Conservation (phyloP, 2,113 vertebrate genomes). For the Coracopsis vasa region DNA sequence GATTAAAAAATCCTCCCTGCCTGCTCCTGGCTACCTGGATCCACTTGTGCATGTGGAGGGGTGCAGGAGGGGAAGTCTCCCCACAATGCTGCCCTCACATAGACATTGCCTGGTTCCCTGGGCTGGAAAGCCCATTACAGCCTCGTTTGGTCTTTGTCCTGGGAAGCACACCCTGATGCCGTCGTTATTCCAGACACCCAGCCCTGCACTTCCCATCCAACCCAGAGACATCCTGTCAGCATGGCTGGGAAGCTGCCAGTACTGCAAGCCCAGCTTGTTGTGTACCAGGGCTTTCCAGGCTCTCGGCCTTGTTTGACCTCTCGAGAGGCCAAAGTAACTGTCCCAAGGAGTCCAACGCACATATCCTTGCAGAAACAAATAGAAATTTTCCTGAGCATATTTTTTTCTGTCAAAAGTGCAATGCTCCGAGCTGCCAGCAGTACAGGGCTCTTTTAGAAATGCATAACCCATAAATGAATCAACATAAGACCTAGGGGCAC, state of each 20-base stretch:
- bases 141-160: neutral
- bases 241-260: neutral
- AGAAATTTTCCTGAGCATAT: neutral
- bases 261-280: neutral
- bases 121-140: neutral
- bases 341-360: neutral
- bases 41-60: fast-evolving
- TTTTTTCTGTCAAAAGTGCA: neutral
- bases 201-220: neutral
- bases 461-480: neutral
- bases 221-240: neutral
- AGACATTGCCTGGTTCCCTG: neutral
- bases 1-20: neutral
- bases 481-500: neutral
- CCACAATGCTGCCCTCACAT: fast-evolving
- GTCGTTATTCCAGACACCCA: neutral
- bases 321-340: neutral
- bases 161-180: neutral
- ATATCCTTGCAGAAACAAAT: neutral
- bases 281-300: neutral
- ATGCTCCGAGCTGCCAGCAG: neutral
- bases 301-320: neutral
- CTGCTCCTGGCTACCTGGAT: neutral
- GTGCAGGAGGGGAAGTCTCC: neutral
- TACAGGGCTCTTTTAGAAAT: neutral